A percentile compares a stretch with the other conserved stretches of the same genome.
These are phyloP conservation scores for Solenopsis invicta DNA, from an alignment of 1,140 invertebrate species.

Conservation along the genomic window DNA sequence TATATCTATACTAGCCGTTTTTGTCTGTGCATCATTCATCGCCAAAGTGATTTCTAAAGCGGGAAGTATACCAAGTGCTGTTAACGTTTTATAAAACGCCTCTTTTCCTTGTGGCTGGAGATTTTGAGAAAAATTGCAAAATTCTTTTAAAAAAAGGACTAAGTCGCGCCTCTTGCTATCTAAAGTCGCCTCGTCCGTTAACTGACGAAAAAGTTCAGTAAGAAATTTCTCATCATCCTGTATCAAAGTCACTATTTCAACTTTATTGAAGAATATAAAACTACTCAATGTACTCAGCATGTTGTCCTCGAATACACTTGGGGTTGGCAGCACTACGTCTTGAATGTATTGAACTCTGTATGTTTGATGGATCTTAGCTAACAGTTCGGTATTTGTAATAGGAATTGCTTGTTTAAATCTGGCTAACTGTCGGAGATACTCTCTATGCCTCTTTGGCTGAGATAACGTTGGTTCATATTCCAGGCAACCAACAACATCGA, in stretches of 20 bases:
- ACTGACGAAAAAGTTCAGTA: constrained; percentile 96
- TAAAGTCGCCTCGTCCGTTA: constrained; percentile 95
- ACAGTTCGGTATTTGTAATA: constrained; percentile 97
- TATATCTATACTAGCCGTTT: constrained; percentile 98
- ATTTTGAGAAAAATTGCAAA: constrained; percentile 99
- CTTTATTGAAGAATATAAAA: constrained; percentile 99
- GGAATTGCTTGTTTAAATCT: constrained; percentile 98
- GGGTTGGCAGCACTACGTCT: constrained; percentile 99
- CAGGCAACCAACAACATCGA: constrained; percentile 99
- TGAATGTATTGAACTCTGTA: constrained; percentile 99
- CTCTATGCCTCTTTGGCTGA: constrained; percentile 96
- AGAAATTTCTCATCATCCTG: constrained; percentile 99
- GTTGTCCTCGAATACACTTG: constrained; percentile 99
- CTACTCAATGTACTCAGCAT: constrained; percentile 98
- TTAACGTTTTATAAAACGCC: constrained; percentile 98
- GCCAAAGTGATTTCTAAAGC: constrained; percentile 98
- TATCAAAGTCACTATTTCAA: constrained; percentile 99
- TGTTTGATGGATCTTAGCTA: constrained; percentile 99
- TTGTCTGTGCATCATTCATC: constrained; percentile 97
- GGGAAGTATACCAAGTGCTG: constrained; percentile 96
- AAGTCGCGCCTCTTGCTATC: constrained; percentile 96
- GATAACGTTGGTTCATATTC: constrained; percentile 97
- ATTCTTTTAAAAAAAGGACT: constrained; percentile 99
- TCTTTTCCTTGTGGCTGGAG: constrained; percentile 98
- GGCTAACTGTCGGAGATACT: constrained; percentile 97